Conservation (phyloP, 2,797 vertebrate species). For the Calcarius lapponicus region DNA sequence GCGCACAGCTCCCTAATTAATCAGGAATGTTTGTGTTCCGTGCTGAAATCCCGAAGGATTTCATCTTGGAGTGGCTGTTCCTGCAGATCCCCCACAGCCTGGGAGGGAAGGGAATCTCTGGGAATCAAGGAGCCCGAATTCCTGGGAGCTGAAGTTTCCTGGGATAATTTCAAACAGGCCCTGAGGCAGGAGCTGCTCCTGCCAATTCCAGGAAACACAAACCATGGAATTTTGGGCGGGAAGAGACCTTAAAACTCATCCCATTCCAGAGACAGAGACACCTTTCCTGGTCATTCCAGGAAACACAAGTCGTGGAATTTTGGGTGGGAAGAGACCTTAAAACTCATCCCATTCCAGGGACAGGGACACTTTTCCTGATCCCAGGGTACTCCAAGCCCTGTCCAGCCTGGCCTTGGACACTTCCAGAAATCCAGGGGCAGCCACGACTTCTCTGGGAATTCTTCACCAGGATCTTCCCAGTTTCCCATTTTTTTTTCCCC, state of each 20-base stretch:
- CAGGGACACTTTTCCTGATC: background rate
- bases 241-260: background rate
- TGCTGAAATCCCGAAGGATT: background rate
- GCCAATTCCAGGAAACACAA: background rate
- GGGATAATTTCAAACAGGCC: background rate
- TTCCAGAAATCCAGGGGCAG: background rate
- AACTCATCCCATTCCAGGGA: background rate
- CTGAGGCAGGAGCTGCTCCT: background rate
- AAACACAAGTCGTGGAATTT: background rate
- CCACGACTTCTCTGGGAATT: background rate
- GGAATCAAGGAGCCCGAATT: background rate
- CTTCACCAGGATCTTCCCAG: background rate
- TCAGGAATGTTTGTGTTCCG: background rate
- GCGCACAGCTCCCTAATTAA: fast-evolving
- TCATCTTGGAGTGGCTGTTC: background rate
- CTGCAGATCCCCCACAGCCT: fast-evolving
- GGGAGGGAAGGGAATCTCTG: background rate
- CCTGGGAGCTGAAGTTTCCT: background rate
- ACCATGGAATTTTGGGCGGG: background rate
- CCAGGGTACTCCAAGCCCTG: background rate
- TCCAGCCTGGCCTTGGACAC: too few species aligned
- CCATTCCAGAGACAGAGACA: background rate
- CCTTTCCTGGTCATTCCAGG: background rate
- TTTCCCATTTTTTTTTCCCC: fast-evolving
- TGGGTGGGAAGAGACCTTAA: background rate